Evolutionary conservation across 2,797 vertebrate genomes (phyloP), one percentile per base, ranked within the genome.

Genomic region (Gallinago stenura): DNA sequence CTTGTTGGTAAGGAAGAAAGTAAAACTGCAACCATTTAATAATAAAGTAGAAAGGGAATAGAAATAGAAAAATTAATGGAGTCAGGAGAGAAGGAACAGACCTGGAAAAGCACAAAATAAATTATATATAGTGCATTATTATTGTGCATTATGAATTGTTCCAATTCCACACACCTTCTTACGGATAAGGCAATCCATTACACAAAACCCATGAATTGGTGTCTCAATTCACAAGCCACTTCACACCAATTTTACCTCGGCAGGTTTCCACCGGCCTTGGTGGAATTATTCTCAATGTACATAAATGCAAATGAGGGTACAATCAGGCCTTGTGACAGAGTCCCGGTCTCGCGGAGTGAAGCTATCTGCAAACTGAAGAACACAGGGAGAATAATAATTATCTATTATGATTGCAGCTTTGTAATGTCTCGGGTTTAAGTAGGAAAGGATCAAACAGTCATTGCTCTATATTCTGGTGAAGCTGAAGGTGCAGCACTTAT

Each of bases 21-120:
- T 77, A 96, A 66, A 88, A 85, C 41, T 87, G 56, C 66, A 90
- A 86, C 7, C 45, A 94, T 93, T 95, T 94, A 95, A 83, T 95
- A 94, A 84, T 70, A 69, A 92, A 93, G 45, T 54, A 91, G 41
- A 88, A 94, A 97, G 28, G 12, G 37, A 95, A 91, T 33, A 71
- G 76, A 96, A 96, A 87, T 39, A 65, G 9, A 41, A 88, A 62
- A 83, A 94, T 41, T 26, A 75, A 22, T 77, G 20, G 26, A 77
- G 75, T 43, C 16, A 71, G 45, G 62, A 90, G 84, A 58, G 43
- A 54, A 81, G 41, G 48, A 94, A 43, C 15, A 46, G 4, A 51
- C 43, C 50, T 75, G n/a, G 70, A 93, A 95, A 56, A 71, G 3
- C 64, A 76, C 70, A 76, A 91, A 87, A 82, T 77, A 94, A 72